Evolutionary conservation across 2,888 invertebrate species (phyloP).

Genomic region (Perizoma affinitatum): DNA sequence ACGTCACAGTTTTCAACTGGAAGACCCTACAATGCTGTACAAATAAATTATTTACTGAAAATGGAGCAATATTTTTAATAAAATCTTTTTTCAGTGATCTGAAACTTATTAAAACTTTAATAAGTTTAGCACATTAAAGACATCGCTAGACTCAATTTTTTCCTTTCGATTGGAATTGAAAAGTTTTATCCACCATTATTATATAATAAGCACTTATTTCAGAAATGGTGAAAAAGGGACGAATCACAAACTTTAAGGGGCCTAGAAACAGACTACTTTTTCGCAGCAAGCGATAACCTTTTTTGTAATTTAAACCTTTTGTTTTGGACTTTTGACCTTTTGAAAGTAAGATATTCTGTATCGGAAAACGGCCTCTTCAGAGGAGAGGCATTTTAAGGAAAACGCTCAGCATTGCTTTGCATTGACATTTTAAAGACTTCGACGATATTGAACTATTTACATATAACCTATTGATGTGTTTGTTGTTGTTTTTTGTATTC

Average conservation of each 20-base stretch:
- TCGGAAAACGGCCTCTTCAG: conserved; percentile 42
- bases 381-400: conserved; percentile 43
- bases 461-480: conserved; percentile 3
- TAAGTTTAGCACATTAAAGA: too few species aligned
- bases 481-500: conserved; percentile 7
- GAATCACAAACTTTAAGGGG: conserved; percentile 20
- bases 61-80: too few species aligned
- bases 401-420: conserved; percentile 38
- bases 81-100: too few species aligned
- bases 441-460: conserved; percentile 22
- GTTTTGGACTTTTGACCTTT: conserved; percentile 53
- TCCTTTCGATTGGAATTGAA: too few species aligned
- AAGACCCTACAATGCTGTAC: too few species aligned
- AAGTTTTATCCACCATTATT: neutral
- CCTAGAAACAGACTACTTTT: conserved; percentile 13
- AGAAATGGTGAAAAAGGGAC: conserved; percentile 5
- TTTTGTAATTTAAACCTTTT: conserved; percentile 45
- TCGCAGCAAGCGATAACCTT: conserved; percentile 20
- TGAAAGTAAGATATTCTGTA: conserved; percentile 53
- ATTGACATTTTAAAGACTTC: conserved; percentile 37
- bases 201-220: neutral
- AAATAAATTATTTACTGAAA: too few species aligned
- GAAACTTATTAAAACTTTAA: too few species aligned
- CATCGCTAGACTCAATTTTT: neutral
- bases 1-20: too few species aligned